Evolutionary conservation across 2,888 invertebrate species (phyloP).

Genomic region (Pantelozetes paolii): DNA sequence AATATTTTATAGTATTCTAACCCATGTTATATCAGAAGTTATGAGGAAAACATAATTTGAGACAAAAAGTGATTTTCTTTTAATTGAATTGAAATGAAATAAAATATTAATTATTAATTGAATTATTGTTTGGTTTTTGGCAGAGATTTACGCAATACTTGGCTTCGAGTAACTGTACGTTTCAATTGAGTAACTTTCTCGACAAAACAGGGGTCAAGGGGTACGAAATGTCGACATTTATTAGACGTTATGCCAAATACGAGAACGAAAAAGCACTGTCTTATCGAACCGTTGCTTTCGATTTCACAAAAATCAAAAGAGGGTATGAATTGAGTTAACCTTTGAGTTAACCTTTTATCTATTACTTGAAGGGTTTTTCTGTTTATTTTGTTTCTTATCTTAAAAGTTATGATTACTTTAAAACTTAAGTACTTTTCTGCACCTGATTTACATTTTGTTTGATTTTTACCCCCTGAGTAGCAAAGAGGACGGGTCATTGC

Average conservation of each 20-base stretch:
- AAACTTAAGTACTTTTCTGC: too few relatives aligned
- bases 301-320: constrained; percentile 99
- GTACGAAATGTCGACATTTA: constrained; percentile 99
- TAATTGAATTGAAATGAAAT: too few relatives aligned
- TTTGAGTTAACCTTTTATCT: constrained; percentile 10
- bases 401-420: constrained; percentile 19
- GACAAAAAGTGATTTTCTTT: too few relatives aligned
- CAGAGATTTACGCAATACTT: constrained; percentile 99
- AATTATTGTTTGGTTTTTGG: constrained; percentile 58
- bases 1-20: too few relatives aligned
- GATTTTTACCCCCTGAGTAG: too few relatives aligned
- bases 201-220: constrained; percentile 98
- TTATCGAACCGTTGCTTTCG: constrained; percentile 97
- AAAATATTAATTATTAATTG: too few relatives aligned
- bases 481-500: constrained; percentile 91
- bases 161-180: constrained; percentile 98
- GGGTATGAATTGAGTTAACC: constrained; percentile 64
- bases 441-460: too few relatives aligned
- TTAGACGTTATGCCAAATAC: constrained; percentile 97
- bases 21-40: too few relatives aligned
- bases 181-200: constrained; percentile 94
- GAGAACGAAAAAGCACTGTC: constrained; percentile 98
- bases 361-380: too few relatives aligned
- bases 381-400: not conserved
- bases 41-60: too few relatives aligned